Percentiles rank a stretch among this genome's conserved stretches.
Evolutionary conservation across 2,113 vertebrate species (phyloP).

Genomic region (Pogonocichla stellata): DNA sequence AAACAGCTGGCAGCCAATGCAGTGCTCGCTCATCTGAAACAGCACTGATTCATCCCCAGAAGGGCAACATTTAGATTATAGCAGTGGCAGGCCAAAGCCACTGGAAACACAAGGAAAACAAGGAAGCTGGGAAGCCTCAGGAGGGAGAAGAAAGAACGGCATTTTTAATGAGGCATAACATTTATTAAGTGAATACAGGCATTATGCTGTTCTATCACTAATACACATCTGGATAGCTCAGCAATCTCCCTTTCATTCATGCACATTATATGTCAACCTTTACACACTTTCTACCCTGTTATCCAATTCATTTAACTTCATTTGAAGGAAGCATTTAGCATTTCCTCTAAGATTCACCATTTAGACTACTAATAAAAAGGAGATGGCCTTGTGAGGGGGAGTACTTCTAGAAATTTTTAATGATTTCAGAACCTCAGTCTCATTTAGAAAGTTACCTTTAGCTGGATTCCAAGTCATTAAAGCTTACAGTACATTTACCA

Average conservation of each 20-base stretch:
- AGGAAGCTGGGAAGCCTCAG: neutral
- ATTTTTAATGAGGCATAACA: constrained; percentile 13
- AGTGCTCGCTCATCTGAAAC: constrained; percentile 10
- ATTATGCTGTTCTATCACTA: neutral
- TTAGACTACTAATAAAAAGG: neutral
- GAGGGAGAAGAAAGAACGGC: neutral
- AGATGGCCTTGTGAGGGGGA: neutral
- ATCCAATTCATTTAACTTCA: neutral
- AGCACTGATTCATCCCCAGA: constrained; percentile 40
- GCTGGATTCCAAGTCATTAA: neutral
- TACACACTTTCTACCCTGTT: neutral
- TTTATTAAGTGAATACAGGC: neutral
- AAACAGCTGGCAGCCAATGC: constrained; percentile 41
- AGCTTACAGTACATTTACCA: neutral
- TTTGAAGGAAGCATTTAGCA: neutral
- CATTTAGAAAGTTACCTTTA: neutral
- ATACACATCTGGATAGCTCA: neutral
- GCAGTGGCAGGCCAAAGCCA: constrained; percentile 11
- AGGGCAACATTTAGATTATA: constrained; percentile 26
- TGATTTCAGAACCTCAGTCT: neutral
- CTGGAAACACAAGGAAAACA: constrained; percentile 19
- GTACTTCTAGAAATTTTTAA: neutral
- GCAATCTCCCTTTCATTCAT: neutral
- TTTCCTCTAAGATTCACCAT: neutral
- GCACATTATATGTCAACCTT: neutral